phyloP scores from a whole-genome alignment of 2,888 invertebrate species.

The Mesorhabditis sp. region DNA sequence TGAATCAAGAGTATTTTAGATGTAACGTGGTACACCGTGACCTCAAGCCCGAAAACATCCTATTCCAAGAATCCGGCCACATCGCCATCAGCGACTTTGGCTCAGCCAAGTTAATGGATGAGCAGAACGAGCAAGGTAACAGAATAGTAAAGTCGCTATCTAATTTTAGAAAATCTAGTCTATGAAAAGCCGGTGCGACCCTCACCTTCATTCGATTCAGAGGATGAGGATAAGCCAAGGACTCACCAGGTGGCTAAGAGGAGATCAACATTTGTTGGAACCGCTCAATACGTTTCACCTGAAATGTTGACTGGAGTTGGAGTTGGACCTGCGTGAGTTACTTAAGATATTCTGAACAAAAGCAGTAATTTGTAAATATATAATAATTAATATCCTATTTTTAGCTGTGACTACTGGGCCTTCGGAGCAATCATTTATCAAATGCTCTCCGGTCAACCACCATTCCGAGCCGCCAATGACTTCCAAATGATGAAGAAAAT shows the following conservation, averaged over 20 bases:
- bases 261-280: constrained; percentile 78
- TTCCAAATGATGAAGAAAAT: constrained; percentile 95
- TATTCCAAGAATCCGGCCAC: constrained; percentile 91
- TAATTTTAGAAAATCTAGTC: not conserved
- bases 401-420: constrained; percentile 87
- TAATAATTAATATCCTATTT: constrained; percentile 11
- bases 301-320: constrained; percentile 73
- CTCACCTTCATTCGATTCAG: not conserved
- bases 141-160: not conserved
- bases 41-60: constrained; percentile 94
- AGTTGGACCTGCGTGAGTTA: constrained; percentile 40
- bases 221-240: not conserved
- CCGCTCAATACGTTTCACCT: constrained; percentile 96
- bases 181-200: not conserved
- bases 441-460: constrained; percentile 87
- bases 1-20: constrained; percentile 10
- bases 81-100: constrained; percentile 95
- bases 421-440: constrained; percentile 72
- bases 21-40: constrained; percentile 65
- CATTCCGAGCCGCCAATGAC: constrained; percentile 83
- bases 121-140: not conserved
- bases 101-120: constrained; percentile 69
- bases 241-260: not conserved
- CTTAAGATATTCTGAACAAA: not conserved
- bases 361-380: not conserved